phyloP scores from a whole-genome alignment of 2,888 invertebrate species.

The Orthonevra nobilis region DNA sequence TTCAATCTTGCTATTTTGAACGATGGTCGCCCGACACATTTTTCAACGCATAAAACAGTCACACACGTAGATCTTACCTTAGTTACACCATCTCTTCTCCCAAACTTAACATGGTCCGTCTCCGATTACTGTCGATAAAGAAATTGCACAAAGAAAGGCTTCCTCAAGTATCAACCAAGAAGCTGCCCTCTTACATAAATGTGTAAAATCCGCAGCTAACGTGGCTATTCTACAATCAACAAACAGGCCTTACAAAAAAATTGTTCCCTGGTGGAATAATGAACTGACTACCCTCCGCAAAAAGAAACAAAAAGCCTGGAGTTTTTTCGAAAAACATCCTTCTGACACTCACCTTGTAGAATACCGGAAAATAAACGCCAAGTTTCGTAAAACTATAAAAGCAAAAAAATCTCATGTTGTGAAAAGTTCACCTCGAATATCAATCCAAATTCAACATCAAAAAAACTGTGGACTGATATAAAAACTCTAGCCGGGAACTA shows the following conservation, averaged over 20 bases:
- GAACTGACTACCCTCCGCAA: slow-evolving; percentile 5
- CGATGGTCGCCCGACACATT: slow-evolving; percentile 30
- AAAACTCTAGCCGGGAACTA: slow-evolving; percentile 18
- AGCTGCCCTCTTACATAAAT: background rate
- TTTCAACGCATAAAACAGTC: slow-evolving; percentile 31
- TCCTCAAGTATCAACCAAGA: background rate
- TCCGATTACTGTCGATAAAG: background rate
- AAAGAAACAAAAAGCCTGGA: slow-evolving; percentile 1
- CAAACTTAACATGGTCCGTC: background rate
- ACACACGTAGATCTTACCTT: slow-evolving; percentile 12
- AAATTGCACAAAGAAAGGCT: background rate
- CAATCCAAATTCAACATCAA: slow-evolving; percentile 8
- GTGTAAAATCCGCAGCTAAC: slow-evolving; percentile 8
- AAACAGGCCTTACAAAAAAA: background rate
- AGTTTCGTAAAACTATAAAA: slow-evolving; percentile 10
- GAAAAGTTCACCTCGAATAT: slow-evolving; percentile 1
- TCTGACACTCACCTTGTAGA: background rate
- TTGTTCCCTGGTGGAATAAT: slow-evolving; percentile 5
- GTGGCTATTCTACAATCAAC: slow-evolving; percentile 3
- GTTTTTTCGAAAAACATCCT: background rate
- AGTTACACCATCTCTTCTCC: slow-evolving; percentile 18
- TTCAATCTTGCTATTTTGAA: slow-evolving; percentile 27
- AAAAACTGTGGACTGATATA: slow-evolving; percentile 30
- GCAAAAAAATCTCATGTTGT: background rate
- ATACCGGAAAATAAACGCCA: slow-evolving; percentile 5